Base-by-base conservation (phyloP, 92 coral and sea anemone species). In the Paragorgia papillata region DNA sequence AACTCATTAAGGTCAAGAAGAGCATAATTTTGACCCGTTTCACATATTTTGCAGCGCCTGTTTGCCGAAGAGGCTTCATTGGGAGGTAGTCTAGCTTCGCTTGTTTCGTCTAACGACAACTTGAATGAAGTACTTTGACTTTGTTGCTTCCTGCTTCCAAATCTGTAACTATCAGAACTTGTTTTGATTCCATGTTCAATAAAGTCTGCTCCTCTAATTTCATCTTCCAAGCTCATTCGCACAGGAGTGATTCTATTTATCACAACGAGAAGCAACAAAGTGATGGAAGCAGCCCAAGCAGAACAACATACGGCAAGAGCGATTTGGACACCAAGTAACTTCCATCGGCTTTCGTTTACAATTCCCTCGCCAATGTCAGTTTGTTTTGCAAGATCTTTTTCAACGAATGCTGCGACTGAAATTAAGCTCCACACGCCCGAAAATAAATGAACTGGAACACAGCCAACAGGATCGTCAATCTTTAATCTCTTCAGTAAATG, bases 391-490 rank as follows among this genome's bases (percentile, higher is more conserved):
- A 46, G 53, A 46, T 90, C 96, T n/a, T 78, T 77, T 50, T 90
- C 96, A 9, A 82, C 76, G 74, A 90, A 90, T 20, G 88, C 69
- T 2, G 90, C 96, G 6, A 90, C 87, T 6, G 96, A 80, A 24
- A 90, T 33, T 51, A 90, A 56, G 5, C 96, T 92, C 96, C 96
- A 90, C 39, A 88, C 85, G 20, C 90, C 96, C 50, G 92, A 79
- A 21, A 89, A 70, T 15, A 89, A 85, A 63, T 90, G 96, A 14
- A 89, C 87, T 3, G 96, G 82, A 21, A 90, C 82, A 60, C 96
- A 90, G 34, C 91, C 86, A 28, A 88, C 87, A 0, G 96, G 96
- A 74, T 90, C 96, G 69, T 90, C 96, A 65, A 90, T 80, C 82
- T 85, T 83, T 0, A 90, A 82, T 27, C 83, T 88, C 18, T 55